These are phyloP conservation scores for Castor canadensis DNA, from an alignment of 2,113 vertebrate genomes.

Conservation along the genomic window DNA sequence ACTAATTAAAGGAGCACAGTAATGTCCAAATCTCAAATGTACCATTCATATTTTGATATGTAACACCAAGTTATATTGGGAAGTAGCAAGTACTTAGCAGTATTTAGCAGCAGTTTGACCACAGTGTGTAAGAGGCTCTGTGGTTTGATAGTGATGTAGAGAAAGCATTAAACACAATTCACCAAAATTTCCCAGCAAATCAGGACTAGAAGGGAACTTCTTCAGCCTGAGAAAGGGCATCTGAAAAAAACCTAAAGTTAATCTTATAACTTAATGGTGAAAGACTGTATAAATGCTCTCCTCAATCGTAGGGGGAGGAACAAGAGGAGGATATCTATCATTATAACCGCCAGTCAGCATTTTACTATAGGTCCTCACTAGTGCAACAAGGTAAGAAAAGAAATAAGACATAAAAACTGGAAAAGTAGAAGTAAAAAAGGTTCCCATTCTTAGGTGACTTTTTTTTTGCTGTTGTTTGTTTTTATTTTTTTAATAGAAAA, in stretches of 20 bases:
- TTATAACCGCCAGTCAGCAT: neutral
- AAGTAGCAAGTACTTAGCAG: neutral
- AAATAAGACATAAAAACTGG: neutral
- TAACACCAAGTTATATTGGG: neutral
- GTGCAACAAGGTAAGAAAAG: constrained; percentile 31
- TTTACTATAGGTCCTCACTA: constrained; percentile 11
- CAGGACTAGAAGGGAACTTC: neutral
- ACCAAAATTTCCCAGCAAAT: neutral
- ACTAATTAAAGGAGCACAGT: neutral
- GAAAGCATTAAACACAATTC: constrained; percentile 1
- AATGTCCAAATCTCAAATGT: constrained; percentile 1
- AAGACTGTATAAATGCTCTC: constrained; percentile 11
- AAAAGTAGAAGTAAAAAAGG: constrained; percentile 14
- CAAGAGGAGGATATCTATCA: neutral
- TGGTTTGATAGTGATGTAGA: neutral
- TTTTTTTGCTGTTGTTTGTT: neutral
- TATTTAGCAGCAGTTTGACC: neutral
- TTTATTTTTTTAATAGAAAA: constrained; percentile 45
- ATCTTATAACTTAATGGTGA: neutral
- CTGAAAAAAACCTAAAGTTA: neutral
- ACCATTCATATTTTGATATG: neutral
- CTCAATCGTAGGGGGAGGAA: neutral
- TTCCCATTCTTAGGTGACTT: neutral
- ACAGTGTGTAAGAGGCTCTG: neutral
- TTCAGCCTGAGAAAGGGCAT: neutral